Evolutionary conservation across 1,140 invertebrate species (phyloP).

Genomic region (Charaxes varanes): DNA sequence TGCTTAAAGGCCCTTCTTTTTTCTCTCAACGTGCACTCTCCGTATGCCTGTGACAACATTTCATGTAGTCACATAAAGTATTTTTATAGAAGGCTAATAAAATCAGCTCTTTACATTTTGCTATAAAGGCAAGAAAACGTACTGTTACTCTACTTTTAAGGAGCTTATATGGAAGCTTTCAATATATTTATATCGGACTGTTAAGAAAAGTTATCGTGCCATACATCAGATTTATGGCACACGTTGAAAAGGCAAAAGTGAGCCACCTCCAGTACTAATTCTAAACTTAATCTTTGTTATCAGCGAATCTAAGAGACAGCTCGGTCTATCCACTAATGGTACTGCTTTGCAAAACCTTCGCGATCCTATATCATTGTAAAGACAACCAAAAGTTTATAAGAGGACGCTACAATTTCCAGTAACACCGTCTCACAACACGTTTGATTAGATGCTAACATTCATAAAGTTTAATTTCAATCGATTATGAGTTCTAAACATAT

Average conservation of each 20-base stretch:
- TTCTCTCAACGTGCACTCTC: no score
- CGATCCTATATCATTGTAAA: constrained; percentile 7
- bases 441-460: constrained; percentile 52
- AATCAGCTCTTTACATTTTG: no score
- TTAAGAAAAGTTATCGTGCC: constrained; percentile 1
- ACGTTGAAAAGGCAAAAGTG: constrained; percentile 10
- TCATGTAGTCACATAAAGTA: no score
- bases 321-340: constrained; percentile 42
- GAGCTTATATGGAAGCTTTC: neutral
- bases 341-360: constrained; percentile 39
- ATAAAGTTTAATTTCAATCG: neutral
- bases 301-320: constrained; percentile 48
- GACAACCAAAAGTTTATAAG: constrained; percentile 9
- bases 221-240: constrained; percentile 11
- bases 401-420: constrained; percentile 21
- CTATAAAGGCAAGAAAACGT: no score
- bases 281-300: constrained; percentile 43
- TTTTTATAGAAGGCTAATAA: no score
- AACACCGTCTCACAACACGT: constrained; percentile 29
- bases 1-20: no score
- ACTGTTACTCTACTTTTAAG: no score
- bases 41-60: no score
- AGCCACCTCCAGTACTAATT: constrained; percentile 34
- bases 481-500: constrained; percentile 15
- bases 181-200: neutral